Percentiles rank a stretch among this genome's conserved stretches.
These are phyloP conservation scores for Dreissena polymorpha DNA, from an alignment of 1,140 invertebrate species.

Conservation along the genomic window DNA sequence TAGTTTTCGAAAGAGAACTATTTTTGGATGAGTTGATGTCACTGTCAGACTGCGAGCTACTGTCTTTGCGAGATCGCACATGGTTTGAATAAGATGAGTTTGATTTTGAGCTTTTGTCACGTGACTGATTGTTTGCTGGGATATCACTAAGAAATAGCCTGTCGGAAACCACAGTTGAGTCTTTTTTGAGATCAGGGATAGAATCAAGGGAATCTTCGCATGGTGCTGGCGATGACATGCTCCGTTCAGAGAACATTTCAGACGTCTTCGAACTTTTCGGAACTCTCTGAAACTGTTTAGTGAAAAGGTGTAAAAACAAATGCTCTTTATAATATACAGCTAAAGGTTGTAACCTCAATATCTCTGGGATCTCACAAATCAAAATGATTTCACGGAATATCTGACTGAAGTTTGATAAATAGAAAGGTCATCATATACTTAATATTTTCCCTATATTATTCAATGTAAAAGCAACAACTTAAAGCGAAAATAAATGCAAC, in stretches of 20 bases:
- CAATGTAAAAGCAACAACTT: no score
- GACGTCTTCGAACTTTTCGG: conserved; percentile 36
- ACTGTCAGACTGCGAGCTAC: conserved; percentile 38
- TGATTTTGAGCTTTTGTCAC: conserved; percentile 43
- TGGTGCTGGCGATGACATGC: neutral
- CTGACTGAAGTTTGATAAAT: no score
- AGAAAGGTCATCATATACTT: no score
- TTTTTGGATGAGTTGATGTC: conserved; percentile 31
- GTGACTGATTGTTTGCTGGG: conserved; percentile 33
- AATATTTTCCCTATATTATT: no score
- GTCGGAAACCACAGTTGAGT: conserved; percentile 28
- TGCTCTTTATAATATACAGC: no score
- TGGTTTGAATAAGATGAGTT: conserved; percentile 10
- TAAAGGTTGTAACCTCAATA: no score
- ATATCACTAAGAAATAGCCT: conserved; percentile 48
- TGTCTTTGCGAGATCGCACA: conserved; percentile 28
- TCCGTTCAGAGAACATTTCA: conserved; percentile 25
- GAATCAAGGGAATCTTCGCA: neutral
- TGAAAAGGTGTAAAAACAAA: no score
- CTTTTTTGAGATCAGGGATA: conserved; percentile 37
- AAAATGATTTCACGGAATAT: no score
- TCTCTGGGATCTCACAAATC: no score
- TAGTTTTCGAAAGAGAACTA: conserved; percentile 27
- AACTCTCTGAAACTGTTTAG: conserved; percentile 46
- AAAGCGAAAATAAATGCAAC: no score